phyloP scores from a whole-genome alignment of 2,888 invertebrate genomes.

The Tethea ocularis region DNA sequence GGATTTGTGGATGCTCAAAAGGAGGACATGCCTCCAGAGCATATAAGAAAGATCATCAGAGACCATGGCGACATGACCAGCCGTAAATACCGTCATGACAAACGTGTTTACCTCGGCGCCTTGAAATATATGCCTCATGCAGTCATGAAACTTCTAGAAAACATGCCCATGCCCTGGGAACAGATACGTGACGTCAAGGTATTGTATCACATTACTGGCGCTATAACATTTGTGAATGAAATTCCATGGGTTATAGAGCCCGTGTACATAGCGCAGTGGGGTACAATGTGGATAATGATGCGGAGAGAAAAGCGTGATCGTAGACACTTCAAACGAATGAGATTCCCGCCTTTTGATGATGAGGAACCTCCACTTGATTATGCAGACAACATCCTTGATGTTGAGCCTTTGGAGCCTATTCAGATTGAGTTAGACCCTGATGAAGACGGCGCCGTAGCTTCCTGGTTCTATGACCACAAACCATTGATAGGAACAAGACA shows the following conservation, averaged over 20 bases:
- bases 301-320: conserved; percentile 98
- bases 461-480: conserved; percentile 99
- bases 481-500: conserved; percentile 96
- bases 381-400: conserved; percentile 99
- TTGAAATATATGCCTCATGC: conserved; percentile 99
- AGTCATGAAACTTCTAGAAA: conserved; percentile 98
- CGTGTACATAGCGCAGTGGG: conserved; percentile 99
- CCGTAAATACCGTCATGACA: conserved; percentile 99
- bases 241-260: conserved; percentile 99
- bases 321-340: conserved; percentile 99
- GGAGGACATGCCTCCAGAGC: conserved; percentile 99
- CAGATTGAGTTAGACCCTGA: conserved; percentile 98
- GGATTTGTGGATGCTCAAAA: conserved; percentile 99
- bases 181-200: conserved; percentile 99
- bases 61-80: conserved; percentile 99
- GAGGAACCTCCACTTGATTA: conserved; percentile 99
- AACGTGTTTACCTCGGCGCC: conserved; percentile 98
- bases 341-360: conserved; percentile 99
- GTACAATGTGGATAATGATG: conserved; percentile 99
- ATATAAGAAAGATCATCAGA: conserved; percentile 98
- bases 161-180: conserved; percentile 99
- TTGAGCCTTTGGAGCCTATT: conserved; percentile 99
- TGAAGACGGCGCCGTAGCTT: conserved; percentile 94
- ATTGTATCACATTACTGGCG: conserved; percentile 99
- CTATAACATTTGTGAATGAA: conserved; percentile 99